These are phyloP conservation scores for Trichoplax adhaerens DNA, from an alignment of 37 sponge, comb jelly and placozoan genomes.

Conservation along the genomic window DNA sequence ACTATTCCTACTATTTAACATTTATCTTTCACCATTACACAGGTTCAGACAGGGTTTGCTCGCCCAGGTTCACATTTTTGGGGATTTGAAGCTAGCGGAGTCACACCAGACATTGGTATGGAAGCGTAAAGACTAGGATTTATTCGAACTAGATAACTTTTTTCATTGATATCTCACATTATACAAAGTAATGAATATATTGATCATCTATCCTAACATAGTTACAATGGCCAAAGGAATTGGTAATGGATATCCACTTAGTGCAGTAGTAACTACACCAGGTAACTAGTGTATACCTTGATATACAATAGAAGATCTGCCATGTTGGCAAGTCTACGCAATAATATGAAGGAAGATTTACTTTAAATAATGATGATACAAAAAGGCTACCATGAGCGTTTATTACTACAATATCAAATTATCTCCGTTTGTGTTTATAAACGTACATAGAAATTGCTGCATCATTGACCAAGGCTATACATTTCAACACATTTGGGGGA, in stretches of 20 bases:
- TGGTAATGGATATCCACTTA: slow-evolving; percentile 89
- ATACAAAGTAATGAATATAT: neutral
- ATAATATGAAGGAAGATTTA: too few species aligned
- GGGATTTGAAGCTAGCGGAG: slow-evolving; percentile 74
- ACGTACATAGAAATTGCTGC: slow-evolving; percentile 46
- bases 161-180: neutral
- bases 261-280: slow-evolving; percentile 65
- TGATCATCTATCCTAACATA: neutral
- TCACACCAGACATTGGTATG: slow-evolving; percentile 57
- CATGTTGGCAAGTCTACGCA: too few species aligned
- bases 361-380: too few species aligned
- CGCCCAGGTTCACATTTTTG: slow-evolving; percentile 77
- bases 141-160: neutral
- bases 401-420: too few species aligned
- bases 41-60: slow-evolving; percentile 93
- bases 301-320: too few species aligned
- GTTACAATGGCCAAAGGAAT: slow-evolving; percentile 84
- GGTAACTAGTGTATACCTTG: too few species aligned
- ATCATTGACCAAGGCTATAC: slow-evolving; percentile 40
- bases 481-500: slow-evolving; percentile 95
- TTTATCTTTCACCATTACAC: slow-evolving; percentile 1
- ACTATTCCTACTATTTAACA: neutral
- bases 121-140: slow-evolving; percentile 2
- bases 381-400: too few species aligned
- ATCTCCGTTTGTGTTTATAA: too few species aligned